These are phyloP conservation scores for Theristicus caerulescens DNA, from an alignment of 2,113 vertebrate genomes.

Conservation along the genomic window DNA sequence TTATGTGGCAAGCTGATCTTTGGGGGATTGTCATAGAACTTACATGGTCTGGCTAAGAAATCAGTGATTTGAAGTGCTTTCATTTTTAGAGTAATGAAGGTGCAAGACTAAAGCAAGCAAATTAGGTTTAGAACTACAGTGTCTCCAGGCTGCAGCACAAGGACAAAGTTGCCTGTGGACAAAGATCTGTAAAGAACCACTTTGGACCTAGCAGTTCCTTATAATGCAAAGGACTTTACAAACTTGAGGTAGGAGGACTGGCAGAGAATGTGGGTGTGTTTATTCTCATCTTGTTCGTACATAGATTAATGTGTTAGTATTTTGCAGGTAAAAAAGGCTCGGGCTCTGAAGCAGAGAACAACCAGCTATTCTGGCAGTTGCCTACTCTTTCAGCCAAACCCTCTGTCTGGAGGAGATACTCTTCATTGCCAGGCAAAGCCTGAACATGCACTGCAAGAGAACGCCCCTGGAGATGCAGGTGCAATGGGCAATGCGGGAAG, in stretches of 20 bases:
- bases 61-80: neutral
- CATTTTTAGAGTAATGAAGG: neutral
- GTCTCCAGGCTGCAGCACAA: neutral
- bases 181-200: neutral
- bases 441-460: neutral
- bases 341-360: neutral
- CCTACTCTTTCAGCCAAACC: neutral
- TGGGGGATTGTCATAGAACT: neutral
- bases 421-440: neutral
- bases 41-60: neutral
- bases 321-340: neutral
- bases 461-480: neutral
- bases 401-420: neutral
- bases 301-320: neutral
- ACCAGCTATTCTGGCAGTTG: neutral
- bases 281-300: neutral
- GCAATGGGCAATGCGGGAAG: rapidly evolving
- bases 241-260: neutral
- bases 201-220: neutral
- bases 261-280: neutral
- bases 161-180: neutral
- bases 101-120: neutral
- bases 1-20: neutral
- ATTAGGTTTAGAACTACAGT: neutral
- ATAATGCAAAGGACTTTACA: neutral